These are phyloP conservation scores for Solenodon paradoxus DNA, from an alignment of 2,113 vertebrate genomes.

Conservation along the genomic window DNA sequence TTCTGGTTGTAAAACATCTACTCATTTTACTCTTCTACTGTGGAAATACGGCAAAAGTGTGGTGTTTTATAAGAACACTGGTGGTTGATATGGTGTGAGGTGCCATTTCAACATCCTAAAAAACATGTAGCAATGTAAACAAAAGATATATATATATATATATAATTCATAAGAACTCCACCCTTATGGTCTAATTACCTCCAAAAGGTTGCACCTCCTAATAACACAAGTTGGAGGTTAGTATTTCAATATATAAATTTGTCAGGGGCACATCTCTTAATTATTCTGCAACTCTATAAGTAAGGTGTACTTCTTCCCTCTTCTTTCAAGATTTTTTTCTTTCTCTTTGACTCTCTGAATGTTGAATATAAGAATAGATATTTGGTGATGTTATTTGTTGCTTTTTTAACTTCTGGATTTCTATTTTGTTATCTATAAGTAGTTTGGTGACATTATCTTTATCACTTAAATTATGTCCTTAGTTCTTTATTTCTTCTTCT, in stretches of 20 bases:
- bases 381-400: not conserved
- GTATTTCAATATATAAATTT: too few relatives aligned
- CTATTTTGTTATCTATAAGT: not conserved
- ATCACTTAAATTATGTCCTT: not conserved
- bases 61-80: not conserved
- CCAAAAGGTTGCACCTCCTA: too few relatives aligned
- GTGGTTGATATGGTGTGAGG: too few relatives aligned
- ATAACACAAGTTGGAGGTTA: too few relatives aligned
- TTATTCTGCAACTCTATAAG: not conserved
- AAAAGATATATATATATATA: too few relatives aligned
- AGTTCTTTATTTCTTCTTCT: not conserved
- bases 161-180: too few relatives aligned
- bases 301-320: not conserved
- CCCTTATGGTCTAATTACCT: too few relatives aligned
- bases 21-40: not conserved
- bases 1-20: not conserved
- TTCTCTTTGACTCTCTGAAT: not conserved
- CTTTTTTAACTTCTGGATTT: not conserved
- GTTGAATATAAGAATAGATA: not conserved
- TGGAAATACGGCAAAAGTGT: not conserved
- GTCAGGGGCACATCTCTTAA: not conserved
- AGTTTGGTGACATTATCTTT: not conserved
- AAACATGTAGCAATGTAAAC: too few relatives aligned
- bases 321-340: too few relatives aligned
- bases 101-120: too few relatives aligned